Evolutionary conservation across 2,888 invertebrate genomes (phyloP), one percentile per base, ranked within the genome.

Genomic region (Drosophila paranaensis): DNA sequence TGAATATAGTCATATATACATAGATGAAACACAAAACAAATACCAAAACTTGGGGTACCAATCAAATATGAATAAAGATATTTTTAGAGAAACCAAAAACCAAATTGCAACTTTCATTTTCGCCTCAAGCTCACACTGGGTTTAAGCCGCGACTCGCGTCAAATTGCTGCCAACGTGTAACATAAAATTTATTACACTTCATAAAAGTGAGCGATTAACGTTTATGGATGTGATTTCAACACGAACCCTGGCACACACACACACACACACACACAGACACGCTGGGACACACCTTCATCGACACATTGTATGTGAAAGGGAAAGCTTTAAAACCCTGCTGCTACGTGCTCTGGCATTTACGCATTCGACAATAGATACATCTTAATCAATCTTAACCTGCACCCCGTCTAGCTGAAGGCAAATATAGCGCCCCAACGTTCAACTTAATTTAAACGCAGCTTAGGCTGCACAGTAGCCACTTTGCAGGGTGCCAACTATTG

Each of bases 171-270:
- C 50, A 51, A 66, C 70, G 79, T 79, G 88, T 69, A 71, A 68
- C 68, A 60, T 65, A 51, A 76, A 90, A 86, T 90, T 86, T 86
- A 86, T 90, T 89, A 74, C 87, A 88, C 90, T 88, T 88, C 89
- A 86, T 88, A 90, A 86, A 90, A 84, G 64, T 78, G 84, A 86
- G 81, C 86, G 90, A 90, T 86, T 86, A 88, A 88, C 81, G 81
- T 88, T 86, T 88, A 90, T 90, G 84, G 87, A 86, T 86, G 90
- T 88, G 90, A 90, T 86, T 89, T 81, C 64, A 83, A 75, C 90
- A 90, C 86, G 84, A 88, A 85, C 73, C 16, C 51, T 6, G 16
- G 16, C 51, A 51, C 46, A 61, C 37, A 46, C 63, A 51, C 45
- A 25, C 48, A 39, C 60, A 35, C 9, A 27, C 33, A 14, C 45